Evolutionary conservation across 2,888 invertebrate genomes (phyloP).

Genomic region (Ochropacha duplaris): DNA sequence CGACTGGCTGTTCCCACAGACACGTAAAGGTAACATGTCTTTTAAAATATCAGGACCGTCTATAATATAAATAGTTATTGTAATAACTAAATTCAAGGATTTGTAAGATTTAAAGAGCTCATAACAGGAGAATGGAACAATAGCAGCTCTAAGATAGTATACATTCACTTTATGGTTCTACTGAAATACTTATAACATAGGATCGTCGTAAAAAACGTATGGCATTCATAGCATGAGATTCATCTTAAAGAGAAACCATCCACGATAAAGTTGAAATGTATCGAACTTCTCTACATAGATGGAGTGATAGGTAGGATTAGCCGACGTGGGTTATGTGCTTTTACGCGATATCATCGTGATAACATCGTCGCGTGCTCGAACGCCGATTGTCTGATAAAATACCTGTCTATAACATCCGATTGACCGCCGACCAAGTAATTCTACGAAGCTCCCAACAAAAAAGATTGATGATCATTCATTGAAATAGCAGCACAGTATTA

Average conservation of each 20-base stretch:
- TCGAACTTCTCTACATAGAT: constrained; percentile 19
- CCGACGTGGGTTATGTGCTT: constrained; percentile 30
- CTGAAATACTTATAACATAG: background rate
- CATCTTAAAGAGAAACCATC: constrained; percentile 7
- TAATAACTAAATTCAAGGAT: no score
- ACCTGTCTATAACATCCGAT: constrained; percentile 45
- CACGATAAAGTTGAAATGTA: constrained; percentile 24
- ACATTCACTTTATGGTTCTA: background rate
- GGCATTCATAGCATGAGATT: background rate
- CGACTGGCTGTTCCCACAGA: constrained; percentile 41
- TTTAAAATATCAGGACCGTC: background rate
- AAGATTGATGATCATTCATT: no score
- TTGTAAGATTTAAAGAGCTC: background rate
- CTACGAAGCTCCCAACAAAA: no score
- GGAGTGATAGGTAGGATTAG: constrained; percentile 34
- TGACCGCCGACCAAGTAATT: constrained; percentile 10
- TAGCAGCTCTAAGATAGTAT: background rate
- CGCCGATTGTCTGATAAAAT: constrained; percentile 45
- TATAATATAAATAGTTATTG: background rate
- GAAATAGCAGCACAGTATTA: no score
- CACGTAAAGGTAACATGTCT: no score
- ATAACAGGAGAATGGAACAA: background rate
- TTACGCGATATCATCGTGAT: constrained; percentile 61
- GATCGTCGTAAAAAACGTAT: background rate
- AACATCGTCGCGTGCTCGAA: constrained; percentile 57